Conservation (phyloP, 2,113 vertebrate species). For the Rousettus leschenaultii region DNA sequence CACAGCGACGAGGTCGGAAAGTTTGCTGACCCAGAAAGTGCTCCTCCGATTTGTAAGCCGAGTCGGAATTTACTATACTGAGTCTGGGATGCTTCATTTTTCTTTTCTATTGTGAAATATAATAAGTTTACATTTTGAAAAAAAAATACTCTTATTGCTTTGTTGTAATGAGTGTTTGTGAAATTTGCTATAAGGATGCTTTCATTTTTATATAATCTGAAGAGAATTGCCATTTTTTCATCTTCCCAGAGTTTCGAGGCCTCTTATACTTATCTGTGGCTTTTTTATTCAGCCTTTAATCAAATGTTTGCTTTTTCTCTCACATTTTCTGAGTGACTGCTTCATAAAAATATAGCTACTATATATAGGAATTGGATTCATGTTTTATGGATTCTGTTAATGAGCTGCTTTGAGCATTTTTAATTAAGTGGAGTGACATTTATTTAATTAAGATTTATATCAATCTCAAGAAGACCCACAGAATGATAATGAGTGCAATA, state of each 20-base stretch:
- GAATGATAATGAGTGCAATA: neutral
- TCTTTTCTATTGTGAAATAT: neutral
- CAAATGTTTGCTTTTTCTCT: neutral
- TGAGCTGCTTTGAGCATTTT: neutral
- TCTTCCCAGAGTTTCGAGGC: neutral
- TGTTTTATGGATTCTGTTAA: neutral
- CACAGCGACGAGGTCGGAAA: neutral
- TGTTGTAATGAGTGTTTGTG: neutral
- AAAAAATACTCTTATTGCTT: neutral
- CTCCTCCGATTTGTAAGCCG: neutral
- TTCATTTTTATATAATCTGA: neutral
- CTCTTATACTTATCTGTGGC: neutral
- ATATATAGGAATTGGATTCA: neutral
- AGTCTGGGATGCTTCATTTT: neutral
- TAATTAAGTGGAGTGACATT: neutral
- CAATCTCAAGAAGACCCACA: neutral
- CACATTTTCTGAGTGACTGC: neutral
- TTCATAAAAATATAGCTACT: neutral
- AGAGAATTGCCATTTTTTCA: neutral
- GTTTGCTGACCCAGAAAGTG: neutral
- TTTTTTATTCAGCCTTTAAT: neutral
- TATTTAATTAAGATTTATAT: neutral
- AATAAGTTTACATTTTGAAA: neutral
- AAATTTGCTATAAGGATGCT: neutral
- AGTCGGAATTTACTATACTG: neutral